Evolutionary conservation across 2,888 invertebrate genomes (phyloP).

Genomic region (Drosophila pegasa): DNA sequence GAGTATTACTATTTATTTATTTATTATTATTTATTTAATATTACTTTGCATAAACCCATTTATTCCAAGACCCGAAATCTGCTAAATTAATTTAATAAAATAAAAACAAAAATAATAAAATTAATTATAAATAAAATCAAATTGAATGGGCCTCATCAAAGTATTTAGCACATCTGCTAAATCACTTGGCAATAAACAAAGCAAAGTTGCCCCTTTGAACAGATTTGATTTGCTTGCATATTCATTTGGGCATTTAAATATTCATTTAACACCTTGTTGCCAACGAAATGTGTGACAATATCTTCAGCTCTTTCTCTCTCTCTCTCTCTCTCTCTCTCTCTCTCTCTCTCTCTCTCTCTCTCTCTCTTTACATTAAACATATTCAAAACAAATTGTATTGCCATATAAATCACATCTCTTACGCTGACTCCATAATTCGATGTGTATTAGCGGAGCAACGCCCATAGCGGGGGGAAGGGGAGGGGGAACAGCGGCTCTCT

Average conservation of each 20-base stretch:
- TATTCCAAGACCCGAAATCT: no score
- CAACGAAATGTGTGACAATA: not conserved
- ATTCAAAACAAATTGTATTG: not conserved
- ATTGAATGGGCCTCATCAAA: not conserved
- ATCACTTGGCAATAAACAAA: not conserved
- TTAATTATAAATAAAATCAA: no score
- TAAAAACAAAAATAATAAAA: no score
- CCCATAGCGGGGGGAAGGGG: no score
- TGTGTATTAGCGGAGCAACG: conserved; percentile 11
- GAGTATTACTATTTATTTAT: no score
- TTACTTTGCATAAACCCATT: no score
- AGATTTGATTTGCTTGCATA: not conserved
- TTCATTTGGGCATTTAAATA: not conserved
- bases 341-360: no score
- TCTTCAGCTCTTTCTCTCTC: no score
- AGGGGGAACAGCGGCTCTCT: not conserved
- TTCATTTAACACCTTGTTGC: conserved; percentile 1
- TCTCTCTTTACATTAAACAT: not conserved
- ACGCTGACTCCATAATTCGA: not conserved
- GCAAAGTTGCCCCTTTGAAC: not conserved
- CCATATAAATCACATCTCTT: conserved; percentile 5
- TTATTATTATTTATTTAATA: no score
- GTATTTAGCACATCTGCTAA: not conserved
- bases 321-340: no score
- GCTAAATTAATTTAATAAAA: no score